Base-by-base conservation (phyloP, 2,113 vertebrate genomes). In the Otolemur garnettii region DNA sequence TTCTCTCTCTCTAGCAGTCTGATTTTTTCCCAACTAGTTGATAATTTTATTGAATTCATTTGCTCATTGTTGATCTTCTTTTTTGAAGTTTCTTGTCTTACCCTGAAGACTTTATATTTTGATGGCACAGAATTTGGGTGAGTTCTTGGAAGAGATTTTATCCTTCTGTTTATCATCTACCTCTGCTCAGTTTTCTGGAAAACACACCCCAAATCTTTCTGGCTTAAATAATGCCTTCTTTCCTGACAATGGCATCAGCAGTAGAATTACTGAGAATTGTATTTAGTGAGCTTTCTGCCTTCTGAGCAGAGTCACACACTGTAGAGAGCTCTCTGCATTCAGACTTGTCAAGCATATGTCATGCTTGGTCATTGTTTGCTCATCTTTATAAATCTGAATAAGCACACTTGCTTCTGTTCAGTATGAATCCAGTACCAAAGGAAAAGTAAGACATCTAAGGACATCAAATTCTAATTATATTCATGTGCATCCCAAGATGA, bases 61-160 rank as follows among this genome's bases (percentile, higher is more conserved):
- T 90, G 33, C 9, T 89, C 28, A 55, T 35, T 89, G 55, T 59
- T 89, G 35, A 71, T 85, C 26, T 45, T 95, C 80, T 64, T 35
- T 74, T 93, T 64, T 55, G 30, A 60, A 30, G 7, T 78, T 93
- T 87, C 35, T 35, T 26, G 53, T 77, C 30, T 77, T 89, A 30
- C 62, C 50, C 45, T 30, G 14, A 64, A 83, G 17, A 83, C 21
- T 86, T 81, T 85, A 85, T 85, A 85, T 82, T 71, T 90, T 82
- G 74, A 45, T 71, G 69, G 1, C 22, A 12, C n/a, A 77, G 80
- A 81, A 68, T 92, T 85, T 28, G 38, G 28, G 7, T 77, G 45
- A 92, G 1, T 57, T 77, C 15, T 91, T 93, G 24, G 22, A 72
- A 28, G 17, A 94, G 9, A 55, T 69, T 80, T 87, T 53, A 4